Evolutionary conservation across 2,797 vertebrate species (phyloP).

Genomic region (Gymnopithys bicolor): DNA sequence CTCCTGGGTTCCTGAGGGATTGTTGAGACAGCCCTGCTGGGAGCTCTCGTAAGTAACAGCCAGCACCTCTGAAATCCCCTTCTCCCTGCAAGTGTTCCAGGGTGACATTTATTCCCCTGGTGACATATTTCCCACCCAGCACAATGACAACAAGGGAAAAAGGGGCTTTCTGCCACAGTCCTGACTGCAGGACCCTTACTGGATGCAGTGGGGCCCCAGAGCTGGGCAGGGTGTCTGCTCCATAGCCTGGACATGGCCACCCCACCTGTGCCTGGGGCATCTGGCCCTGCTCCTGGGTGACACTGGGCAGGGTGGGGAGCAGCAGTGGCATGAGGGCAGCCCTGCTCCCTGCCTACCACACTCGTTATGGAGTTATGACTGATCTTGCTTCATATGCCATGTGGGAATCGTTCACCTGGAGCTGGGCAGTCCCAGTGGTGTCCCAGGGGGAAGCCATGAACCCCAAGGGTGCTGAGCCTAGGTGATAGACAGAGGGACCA

Average conservation of each 20-base stretch:
- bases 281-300: not conserved
- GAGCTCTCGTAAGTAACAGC: not conserved
- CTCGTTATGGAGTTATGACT: not conserved
- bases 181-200: not conserved
- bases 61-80: not conserved
- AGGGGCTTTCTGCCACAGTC: not conserved
- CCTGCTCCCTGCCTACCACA: not conserved
- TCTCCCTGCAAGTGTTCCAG: not conserved
- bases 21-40: not conserved
- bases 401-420: not conserved
- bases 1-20: fast-evolving
- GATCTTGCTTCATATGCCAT: fast-evolving
- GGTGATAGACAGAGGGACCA: not conserved
- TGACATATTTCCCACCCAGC: not conserved
- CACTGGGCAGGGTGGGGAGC: not conserved
- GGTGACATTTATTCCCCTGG: not conserved
- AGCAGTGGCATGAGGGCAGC: not conserved
- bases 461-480: not conserved
- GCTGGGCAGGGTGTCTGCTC: not conserved
- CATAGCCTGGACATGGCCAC: not conserved
- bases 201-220: not conserved
- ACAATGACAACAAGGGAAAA: not conserved
- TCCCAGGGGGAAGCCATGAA: fast-evolving
- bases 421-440: not conserved
- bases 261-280: not conserved